Percentiles rank a stretch among this genome's conserved stretches.
Evolutionary conservation across 1,140 invertebrate species (phyloP).

Genomic region (Berghia stephanieae): DNA sequence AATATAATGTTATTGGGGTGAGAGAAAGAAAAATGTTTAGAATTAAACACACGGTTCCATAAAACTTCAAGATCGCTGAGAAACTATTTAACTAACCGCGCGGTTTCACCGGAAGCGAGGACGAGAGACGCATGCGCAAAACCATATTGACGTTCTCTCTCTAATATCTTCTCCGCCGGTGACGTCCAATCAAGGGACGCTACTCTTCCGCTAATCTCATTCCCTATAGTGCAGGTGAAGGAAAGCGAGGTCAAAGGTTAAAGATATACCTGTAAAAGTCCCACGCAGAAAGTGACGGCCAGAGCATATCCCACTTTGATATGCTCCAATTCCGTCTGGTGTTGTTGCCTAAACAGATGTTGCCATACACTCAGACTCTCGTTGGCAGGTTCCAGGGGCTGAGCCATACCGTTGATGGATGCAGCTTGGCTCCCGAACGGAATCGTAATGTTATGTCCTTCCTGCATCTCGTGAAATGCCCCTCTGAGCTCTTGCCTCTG

Average conservation of each 20-base stretch:
- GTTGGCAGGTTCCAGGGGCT: slow-evolving; percentile 12
- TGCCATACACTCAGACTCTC: slow-evolving; percentile 3
- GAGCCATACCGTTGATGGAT: not conserved
- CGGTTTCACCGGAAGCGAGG: too few relatives aligned
- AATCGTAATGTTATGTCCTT: slow-evolving; percentile 24
- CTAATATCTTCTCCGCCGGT: too few relatives aligned
- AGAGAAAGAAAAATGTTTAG: too few relatives aligned
- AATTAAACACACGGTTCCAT: too few relatives aligned
- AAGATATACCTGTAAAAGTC: slow-evolving; percentile 54
- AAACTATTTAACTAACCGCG: too few relatives aligned
- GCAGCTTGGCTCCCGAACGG: not conserved
- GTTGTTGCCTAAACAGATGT: slow-evolving; percentile 15
- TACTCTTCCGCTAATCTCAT: too few relatives aligned
- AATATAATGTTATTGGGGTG: too few relatives aligned
- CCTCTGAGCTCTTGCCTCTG: slow-evolving; percentile 33
- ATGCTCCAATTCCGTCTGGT: slow-evolving; percentile 30
- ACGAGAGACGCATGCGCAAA: too few relatives aligned
- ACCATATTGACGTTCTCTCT: too few relatives aligned
- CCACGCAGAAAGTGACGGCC: slow-evolving; percentile 58
- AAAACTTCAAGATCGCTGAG: too few relatives aligned
- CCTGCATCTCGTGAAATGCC: slow-evolving; percentile 2
- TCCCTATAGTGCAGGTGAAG: not conserved
- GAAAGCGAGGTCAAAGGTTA: not conserved
- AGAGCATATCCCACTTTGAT: slow-evolving; percentile 57
- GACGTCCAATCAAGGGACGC: too few relatives aligned